phyloP scores from a whole-genome alignment of 2,797 vertebrate species.

The Clarias pachynema region DNA sequence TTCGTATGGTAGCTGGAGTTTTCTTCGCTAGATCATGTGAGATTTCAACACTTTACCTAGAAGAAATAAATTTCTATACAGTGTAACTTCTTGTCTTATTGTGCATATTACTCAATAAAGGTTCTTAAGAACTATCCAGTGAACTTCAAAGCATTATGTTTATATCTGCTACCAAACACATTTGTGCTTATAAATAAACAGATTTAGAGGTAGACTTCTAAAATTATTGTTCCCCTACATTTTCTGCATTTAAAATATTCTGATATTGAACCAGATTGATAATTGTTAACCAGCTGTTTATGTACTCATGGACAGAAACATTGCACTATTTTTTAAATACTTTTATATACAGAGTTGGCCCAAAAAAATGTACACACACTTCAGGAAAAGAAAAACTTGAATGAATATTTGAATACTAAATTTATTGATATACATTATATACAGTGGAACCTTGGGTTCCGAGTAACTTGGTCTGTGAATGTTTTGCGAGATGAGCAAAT shows the following conservation, averaged over 20 bases:
- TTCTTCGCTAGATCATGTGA: background rate
- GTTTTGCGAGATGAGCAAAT: too few relatives aligned
- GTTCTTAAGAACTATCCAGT: background rate
- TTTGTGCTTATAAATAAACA: conserved; percentile 1
- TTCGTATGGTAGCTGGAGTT: background rate
- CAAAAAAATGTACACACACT: too few relatives aligned
- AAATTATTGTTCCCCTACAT: background rate
- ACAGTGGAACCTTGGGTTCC: too few relatives aligned
- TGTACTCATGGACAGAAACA: too few relatives aligned
- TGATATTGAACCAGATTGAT: background rate
- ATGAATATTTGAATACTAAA: too few relatives aligned
- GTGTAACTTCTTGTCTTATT: background rate
- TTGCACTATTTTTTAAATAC: too few relatives aligned
- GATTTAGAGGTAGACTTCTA: background rate
- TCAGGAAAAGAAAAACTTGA: too few relatives aligned
- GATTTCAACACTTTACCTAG: background rate
- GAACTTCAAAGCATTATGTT: background rate
- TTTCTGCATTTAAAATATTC: background rate
- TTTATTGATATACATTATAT: too few relatives aligned
- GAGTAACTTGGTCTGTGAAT: too few relatives aligned
- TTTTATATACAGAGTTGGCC: too few relatives aligned
- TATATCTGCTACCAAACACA: background rate
- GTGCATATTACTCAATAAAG: background rate
- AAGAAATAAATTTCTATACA: too few relatives aligned
- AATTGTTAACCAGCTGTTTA: background rate